phyloP scores from a whole-genome alignment of 2,113 vertebrate genomes.

The Oncorhynchus nerka region DNA sequence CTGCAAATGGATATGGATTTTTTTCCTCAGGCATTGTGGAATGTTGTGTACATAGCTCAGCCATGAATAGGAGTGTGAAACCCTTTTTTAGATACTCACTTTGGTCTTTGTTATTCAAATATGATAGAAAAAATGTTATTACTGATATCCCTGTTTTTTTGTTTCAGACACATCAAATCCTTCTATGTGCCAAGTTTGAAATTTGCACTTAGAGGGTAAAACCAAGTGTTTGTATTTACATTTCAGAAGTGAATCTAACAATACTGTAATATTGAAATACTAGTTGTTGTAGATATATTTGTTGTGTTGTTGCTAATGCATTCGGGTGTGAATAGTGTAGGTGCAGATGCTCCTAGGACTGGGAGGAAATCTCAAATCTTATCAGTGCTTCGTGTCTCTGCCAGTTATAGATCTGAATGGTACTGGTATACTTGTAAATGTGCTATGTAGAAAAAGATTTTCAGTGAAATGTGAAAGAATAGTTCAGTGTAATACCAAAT shows the following conservation, averaged over 20 bases:
- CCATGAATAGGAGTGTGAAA: constrained; percentile 10
- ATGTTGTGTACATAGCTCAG: constrained; percentile 20
- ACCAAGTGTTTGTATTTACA: constrained; percentile 8
- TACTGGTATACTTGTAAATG: neutral
- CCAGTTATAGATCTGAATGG: neutral
- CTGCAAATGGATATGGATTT: neutral
- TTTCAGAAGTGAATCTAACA: constrained; percentile 31
- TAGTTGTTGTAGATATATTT: neutral
- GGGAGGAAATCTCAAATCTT: neutral
- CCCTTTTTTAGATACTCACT: constrained; percentile 24
- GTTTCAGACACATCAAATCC: constrained; percentile 1
- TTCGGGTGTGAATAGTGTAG: neutral
- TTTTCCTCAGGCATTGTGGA: constrained; percentile 11
- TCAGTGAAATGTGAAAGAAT: neutral
- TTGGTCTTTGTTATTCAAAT: constrained; percentile 19
- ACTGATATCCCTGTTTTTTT: neutral
- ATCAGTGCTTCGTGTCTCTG: neutral
- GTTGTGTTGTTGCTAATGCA: neutral
- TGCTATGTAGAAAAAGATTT: neutral
- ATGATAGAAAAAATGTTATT: constrained; percentile 19
- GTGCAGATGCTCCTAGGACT: neutral
- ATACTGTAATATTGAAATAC: neutral
- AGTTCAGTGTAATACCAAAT: neutral
- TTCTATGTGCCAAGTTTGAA: constrained; percentile 20
- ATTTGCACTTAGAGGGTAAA: constrained; percentile 1